Evolutionary conservation across 2,113 vertebrate species (phyloP).

Genomic region (Ailurus styani): DNA sequence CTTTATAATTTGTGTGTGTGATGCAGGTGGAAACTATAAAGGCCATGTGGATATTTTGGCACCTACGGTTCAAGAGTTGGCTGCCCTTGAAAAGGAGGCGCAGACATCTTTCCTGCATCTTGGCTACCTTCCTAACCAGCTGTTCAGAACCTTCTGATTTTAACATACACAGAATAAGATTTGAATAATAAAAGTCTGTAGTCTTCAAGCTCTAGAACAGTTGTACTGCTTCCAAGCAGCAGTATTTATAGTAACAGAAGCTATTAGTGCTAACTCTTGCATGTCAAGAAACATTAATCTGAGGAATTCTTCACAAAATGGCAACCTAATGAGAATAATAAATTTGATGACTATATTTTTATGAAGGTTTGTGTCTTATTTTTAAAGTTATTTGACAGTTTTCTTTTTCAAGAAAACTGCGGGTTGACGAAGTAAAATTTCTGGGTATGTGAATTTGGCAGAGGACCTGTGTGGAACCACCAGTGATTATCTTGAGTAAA

Average conservation of each 20-base stretch:
- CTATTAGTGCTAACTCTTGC: constrained; percentile 48
- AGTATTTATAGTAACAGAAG: constrained; percentile 57
- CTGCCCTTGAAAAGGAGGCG: constrained; percentile 95
- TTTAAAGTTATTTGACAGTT: neutral
- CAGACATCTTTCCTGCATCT: constrained; percentile 97
- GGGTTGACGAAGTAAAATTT: neutral
- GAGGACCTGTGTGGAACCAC: neutral
- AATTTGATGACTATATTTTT: constrained; percentile 42
- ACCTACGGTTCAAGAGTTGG: constrained; percentile 94
- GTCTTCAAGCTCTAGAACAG: constrained; percentile 53
- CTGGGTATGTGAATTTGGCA: neutral
- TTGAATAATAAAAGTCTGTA: constrained; percentile 57
- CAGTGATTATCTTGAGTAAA: neutral
- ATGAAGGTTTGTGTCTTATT: constrained; percentile 50
- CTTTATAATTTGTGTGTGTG: constrained; percentile 57
- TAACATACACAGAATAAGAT: constrained; percentile 36
- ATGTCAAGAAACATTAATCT: constrained; percentile 54
- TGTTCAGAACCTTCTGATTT: constrained; percentile 93
- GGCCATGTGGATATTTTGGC: constrained; percentile 97
- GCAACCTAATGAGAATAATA: constrained; percentile 69
- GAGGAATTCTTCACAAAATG: constrained; percentile 49
- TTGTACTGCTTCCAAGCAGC: constrained; percentile 43
- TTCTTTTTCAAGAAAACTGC: neutral
- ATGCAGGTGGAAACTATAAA: constrained; percentile 91
- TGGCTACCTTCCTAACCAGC: constrained; percentile 96